These are phyloP conservation scores for Pygoscelis antarcticus DNA, from an alignment of 2,113 vertebrate species.

Conservation along the genomic window DNA sequence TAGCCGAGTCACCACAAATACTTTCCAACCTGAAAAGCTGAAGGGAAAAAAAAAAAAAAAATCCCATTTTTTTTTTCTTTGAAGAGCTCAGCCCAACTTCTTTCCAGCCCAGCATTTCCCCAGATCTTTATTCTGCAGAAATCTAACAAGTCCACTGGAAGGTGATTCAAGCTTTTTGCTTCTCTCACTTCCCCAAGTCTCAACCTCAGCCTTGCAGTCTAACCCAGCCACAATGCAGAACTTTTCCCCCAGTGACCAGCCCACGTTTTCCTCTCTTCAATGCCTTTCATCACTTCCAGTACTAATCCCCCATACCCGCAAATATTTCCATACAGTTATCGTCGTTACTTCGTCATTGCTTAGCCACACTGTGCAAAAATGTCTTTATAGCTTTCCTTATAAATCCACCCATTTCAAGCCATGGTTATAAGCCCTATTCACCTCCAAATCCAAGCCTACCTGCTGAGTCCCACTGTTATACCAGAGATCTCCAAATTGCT, in stretches of 20 bases:
- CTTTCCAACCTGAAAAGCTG: neutral
- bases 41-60: neutral
- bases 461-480: rapidly evolving
- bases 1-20: neutral
- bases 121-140: neutral
- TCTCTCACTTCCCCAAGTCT: neutral
- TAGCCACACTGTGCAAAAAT: neutral
- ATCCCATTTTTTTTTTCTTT: neutral
- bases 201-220: neutral
- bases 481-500: neutral
- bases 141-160: neutral
- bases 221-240: neutral
- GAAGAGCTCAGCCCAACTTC: neutral
- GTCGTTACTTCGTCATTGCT: neutral
- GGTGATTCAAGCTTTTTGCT: neutral
- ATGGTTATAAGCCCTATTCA: rapidly evolving
- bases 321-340: neutral
- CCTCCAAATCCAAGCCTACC: neutral
- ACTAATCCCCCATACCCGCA: neutral
- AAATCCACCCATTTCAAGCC: neutral
- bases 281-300: neutral
- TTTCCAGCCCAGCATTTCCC: neutral
- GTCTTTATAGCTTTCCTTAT: rapidly evolving
- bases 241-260: neutral
- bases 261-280: neutral